phyloP scores from a whole-genome alignment of 2,797 vertebrate species.

The Diplodus sargus region DNA sequence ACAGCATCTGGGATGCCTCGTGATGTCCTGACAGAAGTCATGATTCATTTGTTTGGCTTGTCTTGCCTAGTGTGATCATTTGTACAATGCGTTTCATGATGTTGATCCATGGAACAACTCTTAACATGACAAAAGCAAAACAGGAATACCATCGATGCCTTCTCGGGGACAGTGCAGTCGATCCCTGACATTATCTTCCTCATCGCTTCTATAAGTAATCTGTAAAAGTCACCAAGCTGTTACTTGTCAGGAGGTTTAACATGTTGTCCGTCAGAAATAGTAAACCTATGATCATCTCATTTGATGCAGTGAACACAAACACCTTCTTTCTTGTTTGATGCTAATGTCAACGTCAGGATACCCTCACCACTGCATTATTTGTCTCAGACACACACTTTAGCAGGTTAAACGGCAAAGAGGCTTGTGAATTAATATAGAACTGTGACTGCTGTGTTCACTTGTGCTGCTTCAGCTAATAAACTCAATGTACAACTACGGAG shows the following conservation, averaged over 20 bases:
- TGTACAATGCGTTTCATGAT: no score
- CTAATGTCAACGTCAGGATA: neutral
- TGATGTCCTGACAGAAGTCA: no score
- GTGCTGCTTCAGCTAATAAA: slow-evolving; percentile 16
- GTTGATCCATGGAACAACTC: no score
- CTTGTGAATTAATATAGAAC: slow-evolving; percentile 19
- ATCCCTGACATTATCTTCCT: neutral
- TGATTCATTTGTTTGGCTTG: no score
- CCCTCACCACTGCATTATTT: neutral
- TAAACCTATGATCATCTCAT: neutral
- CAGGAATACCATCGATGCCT: no score
- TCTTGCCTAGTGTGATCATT: no score
- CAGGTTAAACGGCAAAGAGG: slow-evolving; percentile 23
- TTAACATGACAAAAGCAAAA: no score
- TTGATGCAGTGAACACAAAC: neutral
- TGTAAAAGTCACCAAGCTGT: neutral
- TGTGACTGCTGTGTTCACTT: neutral
- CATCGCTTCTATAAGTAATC: neutral
- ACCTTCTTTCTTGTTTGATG: neutral
- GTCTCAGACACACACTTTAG: neutral
- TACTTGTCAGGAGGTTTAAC: neutral
- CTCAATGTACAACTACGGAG: slow-evolving; percentile 4
- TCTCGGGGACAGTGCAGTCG: no score
- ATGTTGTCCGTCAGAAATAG: no score
- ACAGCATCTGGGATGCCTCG: no score